Conservation (phyloP, 2,797 vertebrate species). For the Liparis tanakae region DNA sequence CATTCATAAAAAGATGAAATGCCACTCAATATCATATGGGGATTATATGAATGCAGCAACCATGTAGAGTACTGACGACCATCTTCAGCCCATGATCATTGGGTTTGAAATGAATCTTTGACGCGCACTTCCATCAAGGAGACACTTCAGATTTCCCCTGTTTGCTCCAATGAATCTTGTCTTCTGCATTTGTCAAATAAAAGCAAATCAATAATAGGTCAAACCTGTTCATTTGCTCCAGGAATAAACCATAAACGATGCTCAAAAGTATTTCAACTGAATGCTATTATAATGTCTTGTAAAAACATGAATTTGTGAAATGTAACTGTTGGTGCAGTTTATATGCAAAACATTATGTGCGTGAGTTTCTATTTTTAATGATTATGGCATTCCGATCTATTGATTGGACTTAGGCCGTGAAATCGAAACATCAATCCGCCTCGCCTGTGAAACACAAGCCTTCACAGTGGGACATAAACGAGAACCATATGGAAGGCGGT, state of each 20-base stretch:
- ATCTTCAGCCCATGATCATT: not conserved
- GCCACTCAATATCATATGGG: not conserved
- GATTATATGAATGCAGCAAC: not conserved
- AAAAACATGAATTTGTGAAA: slow-evolving; percentile 19
- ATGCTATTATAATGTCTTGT: not conserved
- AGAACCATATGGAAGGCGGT: slow-evolving; percentile 35
- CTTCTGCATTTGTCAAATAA: slow-evolving; percentile 23
- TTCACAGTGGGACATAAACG: slow-evolving; percentile 33
- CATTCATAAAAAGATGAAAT: slow-evolving; percentile 12
- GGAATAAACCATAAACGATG: slow-evolving; percentile 46
- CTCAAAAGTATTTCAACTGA: slow-evolving; percentile 5
- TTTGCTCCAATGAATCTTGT: slow-evolving; percentile 19
- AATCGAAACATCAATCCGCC: slow-evolving; percentile 18
- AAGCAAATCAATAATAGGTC: slow-evolving; percentile 47
- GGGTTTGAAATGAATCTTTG: slow-evolving; percentile 18
- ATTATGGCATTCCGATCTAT: slow-evolving; percentile 40
- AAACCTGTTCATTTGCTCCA: slow-evolving; percentile 31
- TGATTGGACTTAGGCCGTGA: slow-evolving; percentile 21
- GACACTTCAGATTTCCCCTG: slow-evolving; percentile 15
- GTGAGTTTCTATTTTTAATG: slow-evolving; percentile 21
- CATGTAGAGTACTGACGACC: not conserved
- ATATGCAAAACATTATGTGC: slow-evolving; percentile 22
- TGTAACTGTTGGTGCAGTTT: not conserved
- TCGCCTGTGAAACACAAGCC: slow-evolving; percentile 20
- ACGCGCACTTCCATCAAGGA: slow-evolving; percentile 39